Evolutionary conservation across 2,888 invertebrate genomes (phyloP).

Genomic region (Polietes domitor): DNA sequence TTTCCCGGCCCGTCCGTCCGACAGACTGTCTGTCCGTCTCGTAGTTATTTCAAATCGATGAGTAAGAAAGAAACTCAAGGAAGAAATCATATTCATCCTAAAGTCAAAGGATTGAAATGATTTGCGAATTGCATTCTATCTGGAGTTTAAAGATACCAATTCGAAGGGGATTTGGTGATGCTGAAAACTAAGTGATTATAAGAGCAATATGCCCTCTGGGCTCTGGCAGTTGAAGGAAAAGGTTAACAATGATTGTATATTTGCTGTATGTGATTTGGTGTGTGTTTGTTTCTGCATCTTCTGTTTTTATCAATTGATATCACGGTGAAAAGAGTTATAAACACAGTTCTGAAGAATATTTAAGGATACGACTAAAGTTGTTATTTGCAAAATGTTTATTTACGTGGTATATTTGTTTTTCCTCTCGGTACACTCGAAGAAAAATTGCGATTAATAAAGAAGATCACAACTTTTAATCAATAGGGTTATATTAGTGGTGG

Average conservation of each 20-base stretch:
- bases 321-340: background rate
- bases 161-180: background rate
- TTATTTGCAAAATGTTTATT: background rate
- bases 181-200: slow-evolving; percentile 46
- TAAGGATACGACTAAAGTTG: background rate
- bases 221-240: slow-evolving; percentile 48
- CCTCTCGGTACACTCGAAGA: background rate
- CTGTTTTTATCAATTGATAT: slow-evolving; percentile 43
- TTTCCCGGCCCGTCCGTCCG: background rate
- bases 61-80: slow-evolving; percentile 40
- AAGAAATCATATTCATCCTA: slow-evolving; percentile 39
- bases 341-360: background rate
- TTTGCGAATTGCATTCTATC: background rate
- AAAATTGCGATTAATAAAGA: background rate
- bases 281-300: slow-evolving; percentile 4
- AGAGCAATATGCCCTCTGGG: slow-evolving; percentile 48
- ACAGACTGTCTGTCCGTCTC: background rate
- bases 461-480: no score
- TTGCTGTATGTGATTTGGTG: slow-evolving; percentile 16
- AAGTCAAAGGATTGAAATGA: slow-evolving; percentile 34
- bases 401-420: background rate
- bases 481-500: no score
- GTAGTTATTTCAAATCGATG: slow-evolving; percentile 16
- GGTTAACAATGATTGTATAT: slow-evolving; percentile 63
- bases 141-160: background rate